Evolutionary conservation across 92 coral and sea anemone species (phyloP), one percentile per base, ranked within the genome.

Genomic region (Phenganax marumi): DNA sequence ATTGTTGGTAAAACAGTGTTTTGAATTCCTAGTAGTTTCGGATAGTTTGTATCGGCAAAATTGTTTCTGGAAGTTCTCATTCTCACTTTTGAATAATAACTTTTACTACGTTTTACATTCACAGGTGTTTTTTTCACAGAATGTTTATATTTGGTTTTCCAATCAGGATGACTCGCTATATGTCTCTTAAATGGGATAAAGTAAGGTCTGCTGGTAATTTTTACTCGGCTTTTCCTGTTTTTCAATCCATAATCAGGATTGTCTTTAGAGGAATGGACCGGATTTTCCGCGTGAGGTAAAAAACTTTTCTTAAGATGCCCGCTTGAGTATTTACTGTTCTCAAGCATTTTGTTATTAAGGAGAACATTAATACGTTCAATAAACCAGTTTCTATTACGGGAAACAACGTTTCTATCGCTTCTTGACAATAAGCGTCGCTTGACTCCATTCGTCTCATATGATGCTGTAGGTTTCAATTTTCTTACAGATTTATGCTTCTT

Each of bases 161-260:
- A 48, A 9, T 72, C 17, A 19, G 56, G 19, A 50, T 8, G 14
- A 50, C 8, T 62, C 18, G 17, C 16, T 21, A n/a, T 25, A 17
- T 72, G 49, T 50, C 26, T 8, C 60, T 46, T 52, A 14, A 74
- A 22, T 21, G 79, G 79, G n/a, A 74, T 74, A 52, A 51, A 74
- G 21, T 74, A 74, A 19, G 79, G 43, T 7, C 9, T 52, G 6
- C 55, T 52, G 3, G 48, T 16, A 62, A 23, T 7, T 1, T 62
- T 62, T 62, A 12, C 0, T 13, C 19, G 17, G 19, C 12, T 56
- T 56, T 56, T 56, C 19, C 19, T 56, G 63, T 56, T 56, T 56
- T 14, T 56, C 63, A 56, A 10, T 56, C 19, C 63, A 56, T 18
- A 56, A 56, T 56, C 19, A 14, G 17, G 63, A 62, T 21, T 62